A percentile compares a stretch with the other conserved stretches of the same genome.
Evolutionary conservation across 2,888 invertebrate genomes (phyloP).

Genomic region (Andrena flavipes): DNA sequence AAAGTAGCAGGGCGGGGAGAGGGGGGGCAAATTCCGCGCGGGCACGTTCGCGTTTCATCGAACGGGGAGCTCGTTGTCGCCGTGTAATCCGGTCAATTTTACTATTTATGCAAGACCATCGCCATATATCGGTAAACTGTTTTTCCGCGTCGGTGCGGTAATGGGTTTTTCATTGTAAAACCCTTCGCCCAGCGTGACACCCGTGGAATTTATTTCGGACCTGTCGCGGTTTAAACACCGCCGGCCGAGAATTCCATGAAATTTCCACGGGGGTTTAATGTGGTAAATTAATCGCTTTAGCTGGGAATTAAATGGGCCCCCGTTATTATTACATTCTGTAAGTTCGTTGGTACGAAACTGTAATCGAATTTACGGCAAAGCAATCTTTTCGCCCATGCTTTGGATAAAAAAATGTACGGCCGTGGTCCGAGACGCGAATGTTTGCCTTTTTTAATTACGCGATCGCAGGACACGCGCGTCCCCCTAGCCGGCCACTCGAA

Average conservation of each 20-base stretch:
- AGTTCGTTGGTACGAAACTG: background rate
- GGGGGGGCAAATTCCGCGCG: background rate
- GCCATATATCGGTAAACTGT: conserved; percentile 12
- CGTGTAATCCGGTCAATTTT: conserved; percentile 45
- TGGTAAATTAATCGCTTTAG: background rate
- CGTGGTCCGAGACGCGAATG: background rate
- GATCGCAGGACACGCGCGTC: background rate
- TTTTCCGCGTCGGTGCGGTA: background rate
- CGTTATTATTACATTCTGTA: background rate
- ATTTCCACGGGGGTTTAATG: background rate
- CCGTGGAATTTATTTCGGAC: conserved; percentile 28
- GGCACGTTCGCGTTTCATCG: conserved; percentile 27
- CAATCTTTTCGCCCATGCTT: background rate
- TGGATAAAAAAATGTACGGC: background rate
- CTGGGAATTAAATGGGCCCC: background rate
- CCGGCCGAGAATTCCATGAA: conserved; percentile 4
- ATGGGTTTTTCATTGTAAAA: conserved; percentile 14
- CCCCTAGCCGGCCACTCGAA: background rate
- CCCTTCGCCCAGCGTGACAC: background rate
- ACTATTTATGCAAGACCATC: conserved; percentile 41
- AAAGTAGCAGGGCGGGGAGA: too few relatives aligned
- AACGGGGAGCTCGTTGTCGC: conserved; percentile 23
- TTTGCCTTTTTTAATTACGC: conserved; percentile 14
- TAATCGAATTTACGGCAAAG: background rate
- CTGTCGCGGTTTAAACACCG: background rate